Evolutionary conservation across 1,140 invertebrate genomes (phyloP).

Genomic region (Coboldia fuscipes): DNA sequence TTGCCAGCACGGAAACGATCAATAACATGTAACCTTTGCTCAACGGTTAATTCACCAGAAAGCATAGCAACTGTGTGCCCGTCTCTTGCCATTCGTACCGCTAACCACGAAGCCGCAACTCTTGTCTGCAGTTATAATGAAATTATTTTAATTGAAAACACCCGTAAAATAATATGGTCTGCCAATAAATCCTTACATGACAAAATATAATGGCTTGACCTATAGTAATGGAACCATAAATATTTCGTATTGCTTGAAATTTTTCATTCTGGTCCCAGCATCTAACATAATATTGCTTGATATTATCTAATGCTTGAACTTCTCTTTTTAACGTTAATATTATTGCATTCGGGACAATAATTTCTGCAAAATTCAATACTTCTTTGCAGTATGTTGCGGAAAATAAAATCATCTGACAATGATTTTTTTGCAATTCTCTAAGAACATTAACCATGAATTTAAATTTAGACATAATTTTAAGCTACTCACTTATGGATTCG

Average conservation of each 20-base stretch:
- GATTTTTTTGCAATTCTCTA: slow-evolving; percentile 37
- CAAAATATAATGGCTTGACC: slow-evolving; percentile 99
- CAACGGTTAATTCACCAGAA: slow-evolving; percentile 77
- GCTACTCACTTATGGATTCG: slow-evolving; percentile 63
- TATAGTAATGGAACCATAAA: slow-evolving; percentile 88
- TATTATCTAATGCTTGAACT: slow-evolving; percentile 93
- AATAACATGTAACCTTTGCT: slow-evolving; percentile 85
- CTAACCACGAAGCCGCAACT: slow-evolving; percentile 73
- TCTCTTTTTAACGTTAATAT: slow-evolving; percentile 75
- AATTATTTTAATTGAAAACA: slow-evolving; percentile 4
- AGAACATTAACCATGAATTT: slow-evolving; percentile 13
- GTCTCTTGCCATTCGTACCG: slow-evolving; percentile 71
- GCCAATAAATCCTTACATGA: slow-evolving; percentile 39
- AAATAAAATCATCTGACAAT: slow-evolving; percentile 96
- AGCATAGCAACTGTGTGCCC: slow-evolving; percentile 87
- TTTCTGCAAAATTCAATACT: slow-evolving; percentile 93
- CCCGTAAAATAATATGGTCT: slow-evolving; percentile 1
- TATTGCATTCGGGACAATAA: slow-evolving; percentile 79
- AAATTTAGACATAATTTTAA: slow-evolving; percentile 7
- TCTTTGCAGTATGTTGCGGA: slow-evolving; percentile 90
- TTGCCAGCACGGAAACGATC: slow-evolving; percentile 75
- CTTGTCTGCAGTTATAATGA: slow-evolving; percentile 36
- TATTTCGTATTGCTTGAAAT: slow-evolving; percentile 82
- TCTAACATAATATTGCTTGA: slow-evolving; percentile 91
- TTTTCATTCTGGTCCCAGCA: slow-evolving; percentile 66